Base-by-base conservation (phyloP, 1,140 invertebrate species). In the Zaprionus vittiger region DNA sequence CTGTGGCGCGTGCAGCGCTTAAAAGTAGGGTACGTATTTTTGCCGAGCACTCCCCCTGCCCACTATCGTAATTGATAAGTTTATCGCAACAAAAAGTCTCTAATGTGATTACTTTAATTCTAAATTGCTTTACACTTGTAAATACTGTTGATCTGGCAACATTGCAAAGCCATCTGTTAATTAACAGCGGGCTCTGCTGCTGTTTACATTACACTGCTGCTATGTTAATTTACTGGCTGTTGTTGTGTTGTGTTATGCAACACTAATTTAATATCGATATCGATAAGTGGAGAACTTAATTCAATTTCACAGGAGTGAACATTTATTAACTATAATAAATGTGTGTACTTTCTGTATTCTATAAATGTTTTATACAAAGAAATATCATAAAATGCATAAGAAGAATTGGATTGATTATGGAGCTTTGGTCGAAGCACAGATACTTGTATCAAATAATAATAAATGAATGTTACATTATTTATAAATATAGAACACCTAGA, bases 11-110 rank as follows among this genome's bases (percentile, higher is more conserved):
- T 7, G 22, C 44, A 49, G 44, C 63, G 69, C 37, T 41, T 41
- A 47, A 72, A 66, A 56, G 68, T 34, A 44, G 38, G 69, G n/a
- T 47, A 60, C 14, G 2, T 34, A 44, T 41, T 57, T 56, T 17
- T 56, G 22, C 49, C 38, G 44, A 14, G 34, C 22, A 59, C 28
- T 12, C 47, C 15, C 15, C 15, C 15, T 12, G n/a, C 38, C 15
- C 38, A 34, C 31, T 34, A 34, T 17, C 6, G n/a, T 34, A 17
- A 57, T 34, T 17, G n/a, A 57, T 57, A 20, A 55, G 55, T 57
- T 57, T 34, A 57, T 37, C 38, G 9, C 31, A 38, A 37, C 31
- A 22, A 17, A 26, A 38, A 37, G 20, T 1, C 41, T 17, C 7
- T 47, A 47, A 47, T 47, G 41, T 47, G n/a, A 17, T 47, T 47